phyloP scores from a whole-genome alignment of 2,888 invertebrate genomes.

The Diplolepis rosae region DNA sequence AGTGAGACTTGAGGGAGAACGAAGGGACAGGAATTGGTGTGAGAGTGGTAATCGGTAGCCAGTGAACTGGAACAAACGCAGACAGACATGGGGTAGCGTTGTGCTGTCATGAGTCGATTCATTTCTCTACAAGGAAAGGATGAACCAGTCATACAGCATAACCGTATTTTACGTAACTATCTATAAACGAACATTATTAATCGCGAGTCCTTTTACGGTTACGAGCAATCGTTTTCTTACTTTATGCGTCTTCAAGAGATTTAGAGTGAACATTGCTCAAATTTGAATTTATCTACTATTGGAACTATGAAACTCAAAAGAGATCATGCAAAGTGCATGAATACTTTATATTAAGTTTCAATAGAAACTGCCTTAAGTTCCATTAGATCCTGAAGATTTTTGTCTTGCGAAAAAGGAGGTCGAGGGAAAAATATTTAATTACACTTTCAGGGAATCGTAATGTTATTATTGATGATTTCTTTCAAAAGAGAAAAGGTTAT shows the following conservation, averaged over 20 bases:
- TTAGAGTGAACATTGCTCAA: not conserved
- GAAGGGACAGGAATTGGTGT: conserved; percentile 45
- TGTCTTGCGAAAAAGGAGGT: no score
- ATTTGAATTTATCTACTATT: not conserved
- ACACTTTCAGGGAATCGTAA: no score
- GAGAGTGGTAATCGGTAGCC: conserved; percentile 65
- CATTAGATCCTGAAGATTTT: no score
- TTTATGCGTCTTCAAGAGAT: not conserved
- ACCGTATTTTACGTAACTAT: not conserved
- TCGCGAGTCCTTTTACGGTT: conserved; percentile 2
- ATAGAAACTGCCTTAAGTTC: no score
- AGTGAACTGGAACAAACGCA: conserved; percentile 68
- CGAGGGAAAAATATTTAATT: no score
- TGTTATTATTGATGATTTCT: no score
- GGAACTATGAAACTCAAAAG: no score
- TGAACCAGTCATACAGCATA: conserved; percentile 15
- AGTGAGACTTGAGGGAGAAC: conserved; percentile 46
- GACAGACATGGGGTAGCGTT: conserved; percentile 62
- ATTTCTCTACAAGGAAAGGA: conserved; percentile 19
- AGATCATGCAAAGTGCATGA: no score
- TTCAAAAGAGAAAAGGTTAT: no score
- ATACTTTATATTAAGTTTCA: not conserved
- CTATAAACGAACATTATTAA: not conserved
- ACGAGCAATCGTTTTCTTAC: not conserved
- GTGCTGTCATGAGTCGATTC: conserved; percentile 32